Conservation (phyloP, 2,113 vertebrate genomes). For the Melanostigma gelatinosum region DNA sequence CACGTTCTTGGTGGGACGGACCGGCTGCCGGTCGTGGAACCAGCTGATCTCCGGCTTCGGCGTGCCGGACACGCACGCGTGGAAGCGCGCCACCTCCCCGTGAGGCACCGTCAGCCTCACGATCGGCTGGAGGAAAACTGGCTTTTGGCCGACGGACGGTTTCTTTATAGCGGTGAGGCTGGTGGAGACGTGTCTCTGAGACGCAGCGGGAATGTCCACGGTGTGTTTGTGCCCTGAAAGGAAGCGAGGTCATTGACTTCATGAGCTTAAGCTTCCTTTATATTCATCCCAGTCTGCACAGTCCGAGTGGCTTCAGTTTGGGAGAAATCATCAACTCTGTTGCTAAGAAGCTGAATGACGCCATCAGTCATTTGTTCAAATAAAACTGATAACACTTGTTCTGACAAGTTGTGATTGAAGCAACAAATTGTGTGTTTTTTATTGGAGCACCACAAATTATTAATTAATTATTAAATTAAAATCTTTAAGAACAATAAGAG, state of each 20-base stretch:
- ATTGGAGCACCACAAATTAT: no score
- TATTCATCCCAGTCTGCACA: not conserved
- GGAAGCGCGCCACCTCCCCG: conserved; percentile 92
- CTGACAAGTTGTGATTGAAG: no score
- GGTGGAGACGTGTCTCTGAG: conserved; percentile 84
- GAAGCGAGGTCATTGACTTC: conserved; percentile 82
- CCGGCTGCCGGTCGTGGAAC: conserved; percentile 89
- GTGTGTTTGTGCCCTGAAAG: conserved; percentile 90
- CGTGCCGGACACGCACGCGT: conserved; percentile 87
- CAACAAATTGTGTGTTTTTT: no score
- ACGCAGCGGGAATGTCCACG: conserved; percentile 83
- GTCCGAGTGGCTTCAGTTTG: not conserved
- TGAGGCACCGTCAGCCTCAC: conserved; percentile 87
- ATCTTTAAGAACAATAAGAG: no score
- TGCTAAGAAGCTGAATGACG: no score
- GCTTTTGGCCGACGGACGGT: conserved; percentile 88
- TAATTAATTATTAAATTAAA: no score
- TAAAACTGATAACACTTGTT: no score
- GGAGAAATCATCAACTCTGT: not conserved
- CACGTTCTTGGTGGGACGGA: conserved; percentile 88
- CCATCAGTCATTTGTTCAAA: no score
- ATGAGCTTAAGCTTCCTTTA: not conserved
- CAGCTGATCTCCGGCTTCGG: conserved; percentile 91
- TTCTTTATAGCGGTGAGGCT: conserved; percentile 82
- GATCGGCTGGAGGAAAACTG: conserved; percentile 91